Evolutionary conservation across 2,888 invertebrate genomes (phyloP).

Genomic region (Polydrusus cervinus): DNA sequence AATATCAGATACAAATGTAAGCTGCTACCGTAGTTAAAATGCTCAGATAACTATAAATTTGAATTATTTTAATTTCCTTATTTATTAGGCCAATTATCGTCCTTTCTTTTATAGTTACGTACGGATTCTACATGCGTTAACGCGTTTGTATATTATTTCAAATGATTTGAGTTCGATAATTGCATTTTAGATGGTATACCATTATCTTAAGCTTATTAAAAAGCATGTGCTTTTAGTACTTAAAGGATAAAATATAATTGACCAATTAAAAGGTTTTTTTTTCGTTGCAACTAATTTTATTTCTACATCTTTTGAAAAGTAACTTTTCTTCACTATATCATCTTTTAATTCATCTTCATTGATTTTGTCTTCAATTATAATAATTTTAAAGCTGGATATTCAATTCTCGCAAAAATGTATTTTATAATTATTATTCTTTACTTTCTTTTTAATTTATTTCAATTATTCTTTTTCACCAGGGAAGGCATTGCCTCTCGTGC

Average conservation of each 20-base stretch:
- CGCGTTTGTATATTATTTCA: constrained; percentile 7
- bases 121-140: constrained; percentile 31
- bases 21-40: constrained; percentile 35
- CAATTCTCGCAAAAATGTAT: too few relatives aligned
- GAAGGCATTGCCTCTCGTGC: too few relatives aligned
- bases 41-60: constrained; percentile 33
- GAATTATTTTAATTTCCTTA: constrained; percentile 47
- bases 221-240: background rate
- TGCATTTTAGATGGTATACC: constrained; percentile 21
- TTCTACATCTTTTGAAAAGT: too few relatives aligned
- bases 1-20: constrained; percentile 27
- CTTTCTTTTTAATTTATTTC: too few relatives aligned
- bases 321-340: too few relatives aligned
- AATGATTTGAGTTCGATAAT: constrained; percentile 29
- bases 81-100: constrained; percentile 43
- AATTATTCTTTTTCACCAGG: too few relatives aligned
- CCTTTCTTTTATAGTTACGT: constrained; percentile 15
- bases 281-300: too few relatives aligned
- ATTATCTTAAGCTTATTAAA: constrained; percentile 40
- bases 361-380: too few relatives aligned
- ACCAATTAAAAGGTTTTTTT: too few relatives aligned
- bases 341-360: too few relatives aligned
- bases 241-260: background rate
- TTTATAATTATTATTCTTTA: too few relatives aligned
- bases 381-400: too few relatives aligned